These are phyloP conservation scores for Ia io DNA, from an alignment of 2,113 vertebrate genomes.

Conservation along the genomic window DNA sequence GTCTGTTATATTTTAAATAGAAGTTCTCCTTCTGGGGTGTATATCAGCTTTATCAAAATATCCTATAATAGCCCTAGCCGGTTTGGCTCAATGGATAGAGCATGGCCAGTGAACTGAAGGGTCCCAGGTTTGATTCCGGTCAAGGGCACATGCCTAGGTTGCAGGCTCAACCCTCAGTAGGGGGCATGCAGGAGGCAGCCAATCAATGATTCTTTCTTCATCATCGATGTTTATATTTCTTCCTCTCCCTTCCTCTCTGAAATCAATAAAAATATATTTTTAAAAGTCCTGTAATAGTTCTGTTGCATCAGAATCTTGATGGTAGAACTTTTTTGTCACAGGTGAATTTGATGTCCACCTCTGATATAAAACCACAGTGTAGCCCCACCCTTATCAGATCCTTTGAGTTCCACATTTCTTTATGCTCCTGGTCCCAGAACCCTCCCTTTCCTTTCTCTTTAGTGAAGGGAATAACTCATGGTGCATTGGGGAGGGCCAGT, in stretches of 20 bases:
- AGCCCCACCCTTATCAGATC: rapidly evolving
- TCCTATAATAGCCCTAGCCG: too few relatives aligned
- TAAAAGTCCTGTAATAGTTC: background rate
- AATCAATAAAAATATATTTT: too few relatives aligned
- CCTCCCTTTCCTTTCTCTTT: background rate
- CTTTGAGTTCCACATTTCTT: background rate
- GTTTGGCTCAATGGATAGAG: too few relatives aligned
- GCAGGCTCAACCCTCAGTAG: too few relatives aligned
- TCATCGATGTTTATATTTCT: too few relatives aligned
- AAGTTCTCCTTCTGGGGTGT: background rate
- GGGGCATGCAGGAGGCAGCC: too few relatives aligned
- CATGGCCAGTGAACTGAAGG: too few relatives aligned
- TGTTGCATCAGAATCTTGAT: background rate
- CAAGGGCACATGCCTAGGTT: too few relatives aligned
- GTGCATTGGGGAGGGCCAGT: background rate
- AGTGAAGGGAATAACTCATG: background rate
- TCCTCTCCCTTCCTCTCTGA: too few relatives aligned
- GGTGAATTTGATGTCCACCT: background rate
- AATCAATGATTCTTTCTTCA: too few relatives aligned
- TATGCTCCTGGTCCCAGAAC: rapidly evolving
- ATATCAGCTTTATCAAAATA: background rate
- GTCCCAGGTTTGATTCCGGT: too few relatives aligned
- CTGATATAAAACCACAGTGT: background rate
- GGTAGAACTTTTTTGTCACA: background rate
- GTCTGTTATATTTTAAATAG: background rate